phyloP scores from a whole-genome alignment of 2,797 vertebrate species.

The Selene dorsalis region DNA sequence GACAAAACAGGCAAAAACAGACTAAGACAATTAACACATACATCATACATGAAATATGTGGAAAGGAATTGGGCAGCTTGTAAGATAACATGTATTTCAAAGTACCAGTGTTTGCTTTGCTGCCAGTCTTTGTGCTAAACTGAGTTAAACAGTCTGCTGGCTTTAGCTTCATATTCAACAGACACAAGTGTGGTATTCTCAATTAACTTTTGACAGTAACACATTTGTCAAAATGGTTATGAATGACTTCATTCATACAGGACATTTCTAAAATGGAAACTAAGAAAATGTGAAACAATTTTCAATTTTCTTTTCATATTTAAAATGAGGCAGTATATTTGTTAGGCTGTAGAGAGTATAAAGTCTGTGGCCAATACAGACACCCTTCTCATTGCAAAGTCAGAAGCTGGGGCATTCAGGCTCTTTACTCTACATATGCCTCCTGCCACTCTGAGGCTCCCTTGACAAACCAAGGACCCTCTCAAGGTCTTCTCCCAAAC shows the following conservation, averaged over 20 bases:
- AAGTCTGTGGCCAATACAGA: not conserved
- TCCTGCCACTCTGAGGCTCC: conserved; percentile 48
- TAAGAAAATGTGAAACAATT: not conserved
- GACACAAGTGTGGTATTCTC: not conserved
- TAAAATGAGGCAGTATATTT: not conserved
- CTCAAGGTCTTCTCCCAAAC: conserved; percentile 37
- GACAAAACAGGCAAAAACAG: too few species aligned
- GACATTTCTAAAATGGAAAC: not conserved
- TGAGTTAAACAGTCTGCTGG: not conserved
- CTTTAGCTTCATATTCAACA: conserved; percentile 3
- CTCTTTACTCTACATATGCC: conserved; percentile 31
- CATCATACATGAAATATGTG: too few species aligned
- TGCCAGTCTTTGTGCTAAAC: not conserved
- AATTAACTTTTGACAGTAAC: not conserved
- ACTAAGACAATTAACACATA: too few species aligned
- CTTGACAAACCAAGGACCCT: conserved; percentile 42
- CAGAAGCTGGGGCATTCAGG: conserved; percentile 11
- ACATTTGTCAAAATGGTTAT: not conserved
- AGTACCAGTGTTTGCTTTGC: not conserved
- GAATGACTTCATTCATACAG: not conserved
- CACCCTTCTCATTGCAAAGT: conserved; percentile 20
- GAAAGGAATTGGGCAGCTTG: too few species aligned
- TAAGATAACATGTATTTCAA: too few species aligned
- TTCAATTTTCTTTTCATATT: not conserved
- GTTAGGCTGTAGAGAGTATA: not conserved